Conservation (phyloP, 2,888 invertebrate species). For the Euspilapteryx auroguttella region DNA sequence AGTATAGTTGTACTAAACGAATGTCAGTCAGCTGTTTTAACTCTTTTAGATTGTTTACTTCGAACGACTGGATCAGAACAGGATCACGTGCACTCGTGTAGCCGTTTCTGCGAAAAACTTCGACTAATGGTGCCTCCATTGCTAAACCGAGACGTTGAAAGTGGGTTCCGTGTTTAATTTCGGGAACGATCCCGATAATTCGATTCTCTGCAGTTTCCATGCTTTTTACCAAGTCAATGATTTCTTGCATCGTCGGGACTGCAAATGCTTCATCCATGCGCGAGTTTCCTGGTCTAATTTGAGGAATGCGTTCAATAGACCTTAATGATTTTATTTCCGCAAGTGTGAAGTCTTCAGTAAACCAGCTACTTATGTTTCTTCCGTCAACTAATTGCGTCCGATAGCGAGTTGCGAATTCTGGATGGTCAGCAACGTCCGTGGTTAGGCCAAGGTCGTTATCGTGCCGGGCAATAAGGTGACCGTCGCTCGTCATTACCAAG, state of each 20-base stretch:
- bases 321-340: slow-evolving; percentile 37
- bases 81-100: slow-evolving; percentile 26
- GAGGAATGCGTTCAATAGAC: slow-evolving; percentile 36
- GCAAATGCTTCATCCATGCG: slow-evolving; percentile 30
- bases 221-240: slow-evolving; percentile 36
- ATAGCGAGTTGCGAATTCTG: slow-evolving; percentile 32
- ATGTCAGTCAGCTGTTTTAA: slow-evolving; percentile 31
- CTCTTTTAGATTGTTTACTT: slow-evolving; percentile 38
- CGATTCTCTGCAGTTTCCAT: slow-evolving; percentile 27
- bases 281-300: slow-evolving; percentile 32
- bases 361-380: slow-evolving; percentile 28
- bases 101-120: slow-evolving; percentile 31
- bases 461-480: slow-evolving; percentile 37
- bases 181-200: slow-evolving; percentile 38
- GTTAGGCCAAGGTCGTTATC: slow-evolving; percentile 38
- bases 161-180: slow-evolving; percentile 41
- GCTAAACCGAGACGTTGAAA: slow-evolving; percentile 30
- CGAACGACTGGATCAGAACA: slow-evolving; percentile 45
- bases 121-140: slow-evolving; percentile 33
- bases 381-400: slow-evolving; percentile 34
- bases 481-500: slow-evolving; percentile 41
- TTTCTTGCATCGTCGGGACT: slow-evolving; percentile 41
- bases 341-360: slow-evolving; percentile 45
- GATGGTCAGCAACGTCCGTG: slow-evolving; percentile 28
- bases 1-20: slow-evolving; percentile 30